Percentiles rank a stretch among this genome's conserved stretches.
These are phyloP conservation scores for Protobothrops mucrosquamatus DNA, from an alignment of 2,113 vertebrate genomes.

Conservation along the genomic window DNA sequence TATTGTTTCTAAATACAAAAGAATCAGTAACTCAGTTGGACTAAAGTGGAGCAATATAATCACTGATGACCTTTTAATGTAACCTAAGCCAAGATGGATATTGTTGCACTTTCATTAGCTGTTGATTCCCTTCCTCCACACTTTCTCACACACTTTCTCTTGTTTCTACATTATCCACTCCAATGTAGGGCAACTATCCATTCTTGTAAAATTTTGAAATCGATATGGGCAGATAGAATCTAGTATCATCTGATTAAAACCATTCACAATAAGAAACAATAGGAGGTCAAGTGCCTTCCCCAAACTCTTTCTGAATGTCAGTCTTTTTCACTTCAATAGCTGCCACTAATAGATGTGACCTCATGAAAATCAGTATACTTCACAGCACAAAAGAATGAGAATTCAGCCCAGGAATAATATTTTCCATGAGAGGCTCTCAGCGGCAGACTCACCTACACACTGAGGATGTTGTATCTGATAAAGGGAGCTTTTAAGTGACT, in stretches of 20 bases:
- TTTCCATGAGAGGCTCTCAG: background rate
- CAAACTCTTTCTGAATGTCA: background rate
- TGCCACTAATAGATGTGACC: background rate
- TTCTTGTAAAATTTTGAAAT: background rate
- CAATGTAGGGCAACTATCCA: background rate
- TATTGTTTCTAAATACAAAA: background rate
- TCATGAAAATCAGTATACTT: background rate
- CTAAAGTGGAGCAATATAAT: background rate
- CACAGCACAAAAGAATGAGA: background rate
- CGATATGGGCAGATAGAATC: background rate
- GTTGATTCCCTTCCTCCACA: background rate
- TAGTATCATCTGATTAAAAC: background rate
- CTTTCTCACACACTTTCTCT: background rate
- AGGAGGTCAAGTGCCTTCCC: background rate
- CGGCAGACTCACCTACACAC: background rate
- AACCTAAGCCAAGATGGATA: background rate
- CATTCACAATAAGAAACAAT: background rate
- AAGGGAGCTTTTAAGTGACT: background rate
- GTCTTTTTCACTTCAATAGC: background rate
- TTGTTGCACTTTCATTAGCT: background rate
- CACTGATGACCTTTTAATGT: background rate
- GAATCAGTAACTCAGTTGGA: background rate
- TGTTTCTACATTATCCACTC: background rate
- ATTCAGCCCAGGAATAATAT: background rate
- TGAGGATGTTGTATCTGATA: background rate